Percentiles rank a stretch among this genome's conserved stretches.
These are phyloP conservation scores for Xanthorhoe spadicearia DNA, from an alignment of 2,888 invertebrate species.

Conservation along the genomic window DNA sequence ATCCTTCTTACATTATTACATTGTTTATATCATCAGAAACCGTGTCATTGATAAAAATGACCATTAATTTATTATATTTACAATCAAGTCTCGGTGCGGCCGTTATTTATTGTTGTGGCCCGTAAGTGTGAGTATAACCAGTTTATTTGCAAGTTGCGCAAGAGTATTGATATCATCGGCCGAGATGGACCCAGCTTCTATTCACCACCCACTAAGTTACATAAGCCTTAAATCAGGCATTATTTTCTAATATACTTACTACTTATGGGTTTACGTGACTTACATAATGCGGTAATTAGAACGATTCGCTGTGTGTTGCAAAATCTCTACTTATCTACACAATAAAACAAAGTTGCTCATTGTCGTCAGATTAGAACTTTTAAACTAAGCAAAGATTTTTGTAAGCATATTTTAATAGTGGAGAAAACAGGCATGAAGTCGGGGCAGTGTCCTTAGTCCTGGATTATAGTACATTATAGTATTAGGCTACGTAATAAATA, in stretches of 20 bases:
- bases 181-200: conserved; percentile 51
- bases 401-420: too few relatives aligned
- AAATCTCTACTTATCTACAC: too few relatives aligned
- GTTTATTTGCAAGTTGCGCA: conserved; percentile 53
- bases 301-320: not conserved
- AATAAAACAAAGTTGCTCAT: too few relatives aligned
- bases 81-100: conserved; percentile 33
- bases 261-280: not conserved
- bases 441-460: too few relatives aligned
- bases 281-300: conserved; percentile 1
- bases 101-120: conserved; percentile 48
- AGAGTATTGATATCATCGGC: conserved; percentile 62
- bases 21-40: conserved; percentile 48
- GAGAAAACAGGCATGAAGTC: too few relatives aligned
- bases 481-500: too few relatives aligned
- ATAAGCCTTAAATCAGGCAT: conserved; percentile 17
- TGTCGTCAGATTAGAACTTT: too few relatives aligned
- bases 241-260: conserved; percentile 4
- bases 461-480: too few relatives aligned
- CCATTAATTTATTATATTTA: conserved; percentile 51
- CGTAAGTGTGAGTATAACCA: conserved; percentile 47
- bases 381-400: too few relatives aligned
- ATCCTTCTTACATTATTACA: conserved; percentile 11
- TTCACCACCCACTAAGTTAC: conserved; percentile 20
- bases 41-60: conserved; percentile 53